Percentiles rank a stretch among this genome's conserved stretches.
These are phyloP conservation scores for Tetranychus truncatus DNA, from an alignment of 2,888 invertebrate genomes.

Conservation along the genomic window DNA sequence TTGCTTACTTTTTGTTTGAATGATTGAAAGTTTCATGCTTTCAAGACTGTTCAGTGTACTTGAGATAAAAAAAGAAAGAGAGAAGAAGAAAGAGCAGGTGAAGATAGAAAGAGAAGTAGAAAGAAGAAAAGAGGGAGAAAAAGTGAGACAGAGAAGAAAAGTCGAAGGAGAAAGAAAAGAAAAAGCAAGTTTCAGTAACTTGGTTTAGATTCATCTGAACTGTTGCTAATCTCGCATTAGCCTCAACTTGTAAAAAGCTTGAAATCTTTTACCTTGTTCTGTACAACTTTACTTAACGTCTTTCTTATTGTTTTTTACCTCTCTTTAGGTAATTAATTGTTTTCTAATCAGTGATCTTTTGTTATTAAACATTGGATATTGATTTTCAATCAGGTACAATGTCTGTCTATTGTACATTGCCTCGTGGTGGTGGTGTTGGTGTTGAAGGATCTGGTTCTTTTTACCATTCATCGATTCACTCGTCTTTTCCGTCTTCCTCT, in stretches of 20 bases:
- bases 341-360: neutral
- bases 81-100: conserved; percentile 2
- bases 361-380: neutral
- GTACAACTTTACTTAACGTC: neutral
- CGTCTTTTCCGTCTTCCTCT: neutral
- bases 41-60: neutral
- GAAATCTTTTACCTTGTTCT: neutral
- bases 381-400: neutral
- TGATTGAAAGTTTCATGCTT: neutral
- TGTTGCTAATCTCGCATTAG: neutral
- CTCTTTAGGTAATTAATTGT: neutral
- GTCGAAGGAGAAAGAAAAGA: neutral
- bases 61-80: neutral
- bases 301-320: neutral
- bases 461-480: neutral
- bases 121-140: neutral
- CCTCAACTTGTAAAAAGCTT: neutral
- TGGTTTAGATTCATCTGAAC: neutral
- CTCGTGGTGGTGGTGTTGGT: conserved; percentile 4
- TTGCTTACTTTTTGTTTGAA: neutral
- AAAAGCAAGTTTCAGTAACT: neutral
- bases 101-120: neutral
- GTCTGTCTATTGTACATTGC: conserved; percentile 9
- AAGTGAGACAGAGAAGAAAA: neutral
- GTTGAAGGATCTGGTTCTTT: neutral